A percentile compares a stretch with the other conserved stretches of the same genome.
Conservation (phyloP, 2,797 vertebrate genomes). For the Ciconia nigra region DNA sequence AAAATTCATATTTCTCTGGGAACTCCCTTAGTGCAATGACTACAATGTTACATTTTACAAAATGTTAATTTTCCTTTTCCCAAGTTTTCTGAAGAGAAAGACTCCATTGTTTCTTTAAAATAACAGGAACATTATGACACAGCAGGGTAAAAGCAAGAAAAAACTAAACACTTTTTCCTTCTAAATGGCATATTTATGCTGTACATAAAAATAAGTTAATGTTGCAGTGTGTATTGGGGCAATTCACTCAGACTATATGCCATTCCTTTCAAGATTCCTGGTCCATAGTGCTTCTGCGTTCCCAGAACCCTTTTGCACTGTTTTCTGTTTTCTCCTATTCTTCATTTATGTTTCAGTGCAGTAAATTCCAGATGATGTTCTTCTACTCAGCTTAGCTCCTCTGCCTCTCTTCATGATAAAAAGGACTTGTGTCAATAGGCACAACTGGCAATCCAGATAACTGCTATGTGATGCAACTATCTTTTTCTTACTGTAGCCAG, state of each 20-base stretch:
- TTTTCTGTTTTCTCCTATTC: background rate
- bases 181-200: background rate
- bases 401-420: background rate
- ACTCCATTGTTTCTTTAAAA: background rate
- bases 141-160: slow-evolving; percentile 5
- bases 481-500: background rate
- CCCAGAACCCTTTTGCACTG: background rate
- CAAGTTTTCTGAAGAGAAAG: slow-evolving; percentile 30
- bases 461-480: background rate
- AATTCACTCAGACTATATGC: background rate
- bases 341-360: background rate
- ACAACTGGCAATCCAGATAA: background rate
- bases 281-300: background rate
- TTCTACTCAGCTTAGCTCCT: background rate
- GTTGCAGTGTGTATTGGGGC: background rate
- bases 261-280: background rate
- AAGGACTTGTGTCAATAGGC: background rate
- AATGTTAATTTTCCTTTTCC: slow-evolving; percentile 10
- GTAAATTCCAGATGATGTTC: background rate
- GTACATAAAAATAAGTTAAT: background rate
- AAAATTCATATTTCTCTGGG: slow-evolving; percentile 45
- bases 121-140: slow-evolving; percentile 25
- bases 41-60: slow-evolving; percentile 26
- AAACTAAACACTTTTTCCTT: background rate
- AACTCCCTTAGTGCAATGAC: background rate